phyloP scores from a whole-genome alignment of 1,140 invertebrate genomes.

The Drosophila rhopaloa region DNA sequence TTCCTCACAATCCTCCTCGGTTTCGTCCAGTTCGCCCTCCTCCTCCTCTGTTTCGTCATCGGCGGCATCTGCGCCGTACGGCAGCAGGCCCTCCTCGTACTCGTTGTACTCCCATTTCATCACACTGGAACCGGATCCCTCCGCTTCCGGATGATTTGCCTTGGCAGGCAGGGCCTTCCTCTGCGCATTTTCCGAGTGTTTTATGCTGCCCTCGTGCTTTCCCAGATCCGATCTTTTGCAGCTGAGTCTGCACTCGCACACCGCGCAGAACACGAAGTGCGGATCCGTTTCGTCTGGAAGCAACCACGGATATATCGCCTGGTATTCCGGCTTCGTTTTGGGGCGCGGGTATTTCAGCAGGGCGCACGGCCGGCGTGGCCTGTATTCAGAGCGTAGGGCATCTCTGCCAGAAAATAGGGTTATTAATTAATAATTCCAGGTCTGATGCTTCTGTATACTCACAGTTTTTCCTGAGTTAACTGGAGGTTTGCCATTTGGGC shows the following conservation, averaged over 20 bases:
- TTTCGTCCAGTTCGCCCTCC: conserved; percentile 26
- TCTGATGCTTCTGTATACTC: conserved; percentile 21
- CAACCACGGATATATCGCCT: conserved; percentile 67
- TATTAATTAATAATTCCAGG: background rate
- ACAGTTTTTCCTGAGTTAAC: conserved; percentile 76
- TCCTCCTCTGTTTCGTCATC: conserved; percentile 36
- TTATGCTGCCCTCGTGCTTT: conserved; percentile 75
- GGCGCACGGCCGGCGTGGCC: conserved; percentile 65
- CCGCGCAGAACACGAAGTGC: conserved; percentile 71
- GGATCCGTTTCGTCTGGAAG: conserved; percentile 73
- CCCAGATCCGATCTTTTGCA: conserved; percentile 72
- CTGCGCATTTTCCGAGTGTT: conserved; percentile 69
- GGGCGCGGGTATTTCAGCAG: conserved; percentile 66
- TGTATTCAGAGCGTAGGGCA: conserved; percentile 70
- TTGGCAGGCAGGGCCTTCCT: conserved; percentile 44
- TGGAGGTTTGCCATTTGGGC: conserved; percentile 64
- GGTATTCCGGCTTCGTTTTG: conserved; percentile 75
- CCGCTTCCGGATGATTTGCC: conserved; percentile 14
- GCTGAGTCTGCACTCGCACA: conserved; percentile 69
- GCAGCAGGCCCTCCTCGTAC: conserved; percentile 50
- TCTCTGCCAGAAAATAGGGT: conserved; percentile 26
- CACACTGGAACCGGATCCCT: background rate
- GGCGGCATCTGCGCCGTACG: conserved; percentile 28
- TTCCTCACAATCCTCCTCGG: conserved; percentile 11
- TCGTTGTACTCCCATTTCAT: conserved; percentile 73